Evolutionary conservation across 2,888 invertebrate genomes (phyloP).

Genomic region (Leptogaster cylindrica): DNA sequence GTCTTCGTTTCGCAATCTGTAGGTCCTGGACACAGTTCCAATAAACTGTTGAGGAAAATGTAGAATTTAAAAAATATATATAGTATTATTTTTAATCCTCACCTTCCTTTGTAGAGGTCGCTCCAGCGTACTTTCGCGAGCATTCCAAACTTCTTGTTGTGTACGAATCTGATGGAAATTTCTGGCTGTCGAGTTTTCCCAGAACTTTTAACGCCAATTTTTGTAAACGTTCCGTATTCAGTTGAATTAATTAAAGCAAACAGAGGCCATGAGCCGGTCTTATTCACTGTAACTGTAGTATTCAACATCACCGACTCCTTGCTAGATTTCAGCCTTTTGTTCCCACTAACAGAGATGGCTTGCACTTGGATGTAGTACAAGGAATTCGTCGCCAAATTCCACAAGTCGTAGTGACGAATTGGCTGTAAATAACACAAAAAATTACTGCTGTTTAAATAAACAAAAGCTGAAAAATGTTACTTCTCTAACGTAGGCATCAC

Average conservation of each 20-base stretch:
- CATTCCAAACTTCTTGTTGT: conserved; percentile 59
- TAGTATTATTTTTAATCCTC: conserved; percentile 37
- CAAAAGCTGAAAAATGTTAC: conserved; percentile 49
- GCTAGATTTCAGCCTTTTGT: conserved; percentile 71
- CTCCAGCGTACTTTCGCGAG: conserved; percentile 59
- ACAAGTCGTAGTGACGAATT: conserved; percentile 69
- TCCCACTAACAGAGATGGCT: conserved; percentile 74
- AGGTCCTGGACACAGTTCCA: conserved; percentile 58
- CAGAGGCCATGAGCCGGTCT: background rate
- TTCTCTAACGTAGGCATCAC: conserved; percentile 57
- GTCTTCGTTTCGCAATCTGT: conserved; percentile 58
- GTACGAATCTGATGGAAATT: conserved; percentile 51
- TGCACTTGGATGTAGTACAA: conserved; percentile 81
- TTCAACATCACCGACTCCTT: conserved; percentile 75
- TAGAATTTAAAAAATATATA: background rate
- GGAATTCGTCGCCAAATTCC: conserved; percentile 71
- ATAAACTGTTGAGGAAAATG: conserved; percentile 52
- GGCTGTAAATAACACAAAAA: conserved; percentile 62
- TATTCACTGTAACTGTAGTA: conserved; percentile 63
- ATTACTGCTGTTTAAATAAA: background rate
- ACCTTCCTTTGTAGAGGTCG: conserved; percentile 58
- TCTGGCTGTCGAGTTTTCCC: conserved; percentile 8
- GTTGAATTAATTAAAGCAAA: conserved; percentile 16
- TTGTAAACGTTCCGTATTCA: conserved; percentile 24
- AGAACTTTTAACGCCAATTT: conserved; percentile 1